phyloP scores from a whole-genome alignment of 2,797 vertebrate genomes.

The Astyanax mexicanus region DNA sequence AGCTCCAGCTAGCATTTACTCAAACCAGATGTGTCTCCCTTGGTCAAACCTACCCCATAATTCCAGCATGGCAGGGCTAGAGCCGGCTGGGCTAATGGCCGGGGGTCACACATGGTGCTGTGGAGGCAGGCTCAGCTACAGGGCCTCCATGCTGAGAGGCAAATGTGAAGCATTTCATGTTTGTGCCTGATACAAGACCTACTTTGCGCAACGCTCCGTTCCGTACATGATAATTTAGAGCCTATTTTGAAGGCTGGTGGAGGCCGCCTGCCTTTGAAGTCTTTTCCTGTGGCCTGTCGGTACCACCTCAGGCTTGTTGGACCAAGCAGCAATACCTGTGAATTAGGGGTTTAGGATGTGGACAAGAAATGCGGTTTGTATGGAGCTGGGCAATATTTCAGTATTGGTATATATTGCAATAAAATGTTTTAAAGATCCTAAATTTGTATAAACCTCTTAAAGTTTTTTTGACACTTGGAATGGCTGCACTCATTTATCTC shows the following conservation, averaged over 20 bases:
- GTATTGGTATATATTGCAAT: no score
- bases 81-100: conserved; percentile 3
- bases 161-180: conserved; percentile 35
- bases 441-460: no score
- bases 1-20: conserved; percentile 37
- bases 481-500: no score
- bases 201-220: conserved; percentile 27
- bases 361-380: no score
- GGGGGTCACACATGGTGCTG: conserved; percentile 1
- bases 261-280: conserved; percentile 44
- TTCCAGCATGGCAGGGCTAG: conserved; percentile 14
- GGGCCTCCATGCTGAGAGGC: conserved; percentile 32
- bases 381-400: no score
- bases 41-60: conserved; percentile 14
- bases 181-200: conserved; percentile 17
- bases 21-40: conserved; percentile 53
- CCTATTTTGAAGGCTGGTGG: conserved; percentile 35
- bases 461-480: no score
- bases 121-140: conserved; percentile 3
- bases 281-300: background rate
- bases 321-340: no score
- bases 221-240: conserved; percentile 39
- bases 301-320: background rate
- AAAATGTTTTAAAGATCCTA: no score
- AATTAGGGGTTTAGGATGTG: no score